Evolutionary conservation across 2,888 invertebrate species (phyloP), one percentile per base, ranked within the genome.

Genomic region (Acanthosoma haemorrhoidale): DNA sequence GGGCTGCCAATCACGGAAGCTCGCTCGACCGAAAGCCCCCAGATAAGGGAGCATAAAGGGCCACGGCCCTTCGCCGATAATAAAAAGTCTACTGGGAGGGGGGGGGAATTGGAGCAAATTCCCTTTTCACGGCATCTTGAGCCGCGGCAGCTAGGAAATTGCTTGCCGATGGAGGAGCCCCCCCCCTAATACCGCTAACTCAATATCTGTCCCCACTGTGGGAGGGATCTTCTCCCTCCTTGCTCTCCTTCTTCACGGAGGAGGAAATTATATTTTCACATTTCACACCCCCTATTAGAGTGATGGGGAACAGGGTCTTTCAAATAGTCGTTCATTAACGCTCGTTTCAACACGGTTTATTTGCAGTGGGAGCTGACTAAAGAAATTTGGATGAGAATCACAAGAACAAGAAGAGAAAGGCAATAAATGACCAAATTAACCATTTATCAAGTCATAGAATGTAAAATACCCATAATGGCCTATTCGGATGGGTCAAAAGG

Each of bases 31-130:
- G 39, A 68, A 59, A 59, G 38, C 39, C 21, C 68, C 29, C 68
- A 58, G 68, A 68, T 68, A 68, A 68, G 68, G 68, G 59, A 39
- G 59, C 38, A 59, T 59, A 68, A 68, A 59, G 68, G 38, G 51
- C 39, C 16, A 36, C 16, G 29, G 36, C 32, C 18, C 43, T 51
- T 39, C 41, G 29, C 68, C 21, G 67, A 67, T 67, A 67, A 57
- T 67, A 67, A 67, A 67, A 67, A 67, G 67, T 67, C 43, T 39
- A 59, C 18, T 58, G 68, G 16, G 51, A 21, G 32, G 36, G 59
- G 68, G 72, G 70, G 70, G 63, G 70, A 72, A 70, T 72, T 70
- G 70, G 70, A 72, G 72, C 72, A 72, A 72, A 72, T 72, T 70
- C 72, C 68, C 69, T 67, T 70, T 70, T 72, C 72, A 72, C 70